phyloP scores from a whole-genome alignment of 2,888 invertebrate genomes.

The Spisula solida region DNA sequence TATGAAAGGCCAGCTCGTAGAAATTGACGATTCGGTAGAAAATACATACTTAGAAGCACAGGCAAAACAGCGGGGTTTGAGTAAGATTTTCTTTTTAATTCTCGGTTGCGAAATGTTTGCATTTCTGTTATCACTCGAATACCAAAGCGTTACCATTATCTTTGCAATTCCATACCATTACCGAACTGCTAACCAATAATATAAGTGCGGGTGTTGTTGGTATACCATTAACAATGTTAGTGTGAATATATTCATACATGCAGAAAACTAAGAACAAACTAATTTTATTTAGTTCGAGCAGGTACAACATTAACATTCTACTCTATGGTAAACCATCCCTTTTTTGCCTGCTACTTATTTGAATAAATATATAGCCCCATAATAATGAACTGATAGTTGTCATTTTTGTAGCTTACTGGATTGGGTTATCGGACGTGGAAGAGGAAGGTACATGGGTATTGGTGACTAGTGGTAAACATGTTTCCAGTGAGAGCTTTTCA shows the following conservation, averaged over 20 bases:
- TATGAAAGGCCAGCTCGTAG: not conserved
- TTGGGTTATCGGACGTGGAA: conserved; percentile 19
- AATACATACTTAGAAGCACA: conserved; percentile 19
- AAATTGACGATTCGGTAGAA: not conserved
- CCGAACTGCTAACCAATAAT: not conserved
- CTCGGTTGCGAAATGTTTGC: not conserved
- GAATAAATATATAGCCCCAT: too few species aligned
- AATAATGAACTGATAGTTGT: too few species aligned
- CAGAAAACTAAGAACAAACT: too few species aligned
- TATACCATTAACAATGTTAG: too few species aligned
- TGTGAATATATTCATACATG: too few species aligned
- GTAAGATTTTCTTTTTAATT: not conserved
- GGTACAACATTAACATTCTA: too few species aligned
- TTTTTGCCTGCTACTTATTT: too few species aligned
- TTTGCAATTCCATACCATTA: not conserved
- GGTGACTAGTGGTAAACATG: conserved; percentile 22
- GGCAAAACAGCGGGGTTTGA: not conserved
- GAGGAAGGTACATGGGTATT: conserved; percentile 31
- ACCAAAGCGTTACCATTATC: not conserved
- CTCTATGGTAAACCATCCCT: too few species aligned
- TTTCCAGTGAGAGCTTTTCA: conserved; percentile 1
- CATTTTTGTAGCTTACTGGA: conserved; percentile 30
- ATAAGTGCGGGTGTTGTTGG: not conserved
- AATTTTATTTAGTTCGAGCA: too few species aligned
- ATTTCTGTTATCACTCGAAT: not conserved